Evolutionary conservation across 1,140 invertebrate genomes (phyloP), one percentile per base, ranked within the genome.

Genomic region (Sitobion miscanthi): DNA sequence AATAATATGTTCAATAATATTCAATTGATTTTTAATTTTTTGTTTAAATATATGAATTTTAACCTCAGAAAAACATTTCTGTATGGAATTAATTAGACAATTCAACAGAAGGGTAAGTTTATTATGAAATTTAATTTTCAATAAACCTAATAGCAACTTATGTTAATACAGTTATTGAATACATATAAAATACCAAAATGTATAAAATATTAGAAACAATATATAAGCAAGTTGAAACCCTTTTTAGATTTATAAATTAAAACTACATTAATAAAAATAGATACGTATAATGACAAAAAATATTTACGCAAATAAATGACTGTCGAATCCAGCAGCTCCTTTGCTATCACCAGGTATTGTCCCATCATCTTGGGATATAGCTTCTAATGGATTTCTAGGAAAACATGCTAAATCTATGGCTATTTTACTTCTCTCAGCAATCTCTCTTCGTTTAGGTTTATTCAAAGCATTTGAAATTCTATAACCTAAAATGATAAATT

Each of bases 291-390:
- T 23, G 52, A 21, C 20, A 52, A 47, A 47, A 82, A 54, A 94
- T 35, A 95, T 95, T 95, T 94, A 96, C 54, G 96, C 94, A 95
- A 96, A 98, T 57, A 98, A 95, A 3, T 96, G 95, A 0, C 97
- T 97, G 95, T 97, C 97, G 0, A 97, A 95, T 14, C 97, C 97
- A 85, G 96, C 97, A 11, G 97, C 97, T 3, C 97, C 97, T 93
- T 96, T 95, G 17, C 95, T 95, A 95, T 98, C 97, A 2, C 97
- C 97, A 2, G 97, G 97, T 49, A 98, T 95, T 35, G 95, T 94
- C 7, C 97, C 97, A 52, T 94, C 95, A 94, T 97, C 97, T 85
- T 94, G 92, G 20, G 87, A 83, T 0, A 94, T 45, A 30, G 96
- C 96, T 94, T 96, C 95, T 0, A 88, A 93, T 88, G 42, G 14